Conservation (phyloP, 1,140 invertebrate species). For the Arctopsyche grandis region DNA sequence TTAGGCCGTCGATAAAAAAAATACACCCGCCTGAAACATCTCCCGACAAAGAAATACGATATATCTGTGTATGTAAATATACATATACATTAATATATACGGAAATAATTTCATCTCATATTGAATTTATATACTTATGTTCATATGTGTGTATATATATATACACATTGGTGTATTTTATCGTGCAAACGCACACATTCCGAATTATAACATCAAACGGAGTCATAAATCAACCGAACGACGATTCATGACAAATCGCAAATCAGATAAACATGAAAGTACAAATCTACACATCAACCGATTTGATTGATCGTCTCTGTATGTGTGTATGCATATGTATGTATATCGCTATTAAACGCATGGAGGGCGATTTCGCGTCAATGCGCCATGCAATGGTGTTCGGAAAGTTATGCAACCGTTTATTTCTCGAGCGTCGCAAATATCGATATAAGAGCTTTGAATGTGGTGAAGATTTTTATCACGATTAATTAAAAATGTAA, state of each 20-base stretch:
- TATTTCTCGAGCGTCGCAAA: too few relatives aligned
- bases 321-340: neutral
- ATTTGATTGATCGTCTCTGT: conserved; percentile 1
- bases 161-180: neutral
- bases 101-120: neutral
- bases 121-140: neutral
- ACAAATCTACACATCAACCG: neutral
- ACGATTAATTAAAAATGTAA: too few relatives aligned
- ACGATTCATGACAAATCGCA: conserved; percentile 10
- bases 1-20: too few relatives aligned
- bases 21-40: too few relatives aligned
- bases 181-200: neutral
- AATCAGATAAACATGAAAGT: neutral
- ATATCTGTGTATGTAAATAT: neutral
- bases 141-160: conserved; percentile 14
- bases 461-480: too few relatives aligned
- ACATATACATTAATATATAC: neutral
- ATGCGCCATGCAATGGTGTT: too few relatives aligned
- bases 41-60: neutral
- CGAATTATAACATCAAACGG: neutral
- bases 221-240: conserved; percentile 5
- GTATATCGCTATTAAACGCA: neutral
- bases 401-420: too few relatives aligned
- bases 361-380: neutral
- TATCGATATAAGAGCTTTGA: too few relatives aligned